Evolutionary conservation across 2,888 invertebrate genomes (phyloP).

Genomic region (Apamea epomidion): DNA sequence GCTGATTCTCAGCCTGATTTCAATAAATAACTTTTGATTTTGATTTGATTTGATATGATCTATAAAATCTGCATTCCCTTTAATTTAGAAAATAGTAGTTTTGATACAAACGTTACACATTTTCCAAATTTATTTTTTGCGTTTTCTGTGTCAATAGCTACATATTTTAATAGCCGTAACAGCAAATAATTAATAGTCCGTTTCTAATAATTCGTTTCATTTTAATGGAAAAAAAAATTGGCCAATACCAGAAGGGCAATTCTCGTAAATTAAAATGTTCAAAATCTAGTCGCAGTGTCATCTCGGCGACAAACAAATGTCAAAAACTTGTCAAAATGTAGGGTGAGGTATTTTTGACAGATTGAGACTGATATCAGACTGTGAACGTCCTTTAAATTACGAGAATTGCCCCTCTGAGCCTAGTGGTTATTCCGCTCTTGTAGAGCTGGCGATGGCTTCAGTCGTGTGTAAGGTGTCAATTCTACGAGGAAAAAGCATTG

Average conservation of each 20-base stretch:
- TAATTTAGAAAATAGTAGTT: neutral
- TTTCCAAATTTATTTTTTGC: neutral
- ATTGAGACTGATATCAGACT: too few species aligned
- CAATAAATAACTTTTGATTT: neutral
- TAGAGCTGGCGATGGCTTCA: neutral
- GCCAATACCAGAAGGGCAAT: too few species aligned
- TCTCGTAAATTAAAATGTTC: too few species aligned
- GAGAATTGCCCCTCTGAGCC: too few species aligned
- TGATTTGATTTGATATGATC: neutral
- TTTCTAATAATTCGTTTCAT: neutral
- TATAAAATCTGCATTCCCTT: neutral
- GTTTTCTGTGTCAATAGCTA: too few species aligned
- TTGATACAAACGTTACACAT: neutral
- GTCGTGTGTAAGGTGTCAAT: neutral
- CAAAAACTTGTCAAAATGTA: too few species aligned
- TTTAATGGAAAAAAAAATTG: constrained; percentile 11
- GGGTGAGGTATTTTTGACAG: too few species aligned
- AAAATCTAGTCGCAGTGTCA: too few species aligned
- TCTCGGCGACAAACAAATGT: too few species aligned
- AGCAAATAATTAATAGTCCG: neutral
- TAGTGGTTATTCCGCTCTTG: constrained; percentile 5
- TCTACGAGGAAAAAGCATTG: neutral
- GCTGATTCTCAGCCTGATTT: neutral
- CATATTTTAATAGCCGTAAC: neutral
- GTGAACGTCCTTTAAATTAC: too few species aligned